phyloP scores from a whole-genome alignment of 2,113 vertebrate genomes.

The Oryctolagus cuniculus region mOryCun1.1 NC_091435.1:160685501-160686000 shows the following conservation, averaged over 20 bases:
- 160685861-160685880: no score
- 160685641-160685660: background rate
- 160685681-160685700: background rate
- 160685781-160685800: background rate
- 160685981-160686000: no score
- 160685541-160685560: background rate
- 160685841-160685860: no score
- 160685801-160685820: background rate
- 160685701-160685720: background rate
- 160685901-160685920: no score
- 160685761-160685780: background rate
- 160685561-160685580: background rate
- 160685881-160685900: no score
- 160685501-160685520: background rate
- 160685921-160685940: no score
- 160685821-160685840: no score
- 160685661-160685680: background rate
- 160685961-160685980: no score
- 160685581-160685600: background rate
- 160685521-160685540: background rate
- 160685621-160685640: background rate
- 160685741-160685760: background rate
- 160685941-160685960: no score
- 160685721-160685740: background rate
- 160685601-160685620: background rate